Percentiles rank a stretch among this genome's conserved stretches.
Conservation (phyloP, 2,113 vertebrate genomes). For the Spheniscus mendiculus region DNA sequence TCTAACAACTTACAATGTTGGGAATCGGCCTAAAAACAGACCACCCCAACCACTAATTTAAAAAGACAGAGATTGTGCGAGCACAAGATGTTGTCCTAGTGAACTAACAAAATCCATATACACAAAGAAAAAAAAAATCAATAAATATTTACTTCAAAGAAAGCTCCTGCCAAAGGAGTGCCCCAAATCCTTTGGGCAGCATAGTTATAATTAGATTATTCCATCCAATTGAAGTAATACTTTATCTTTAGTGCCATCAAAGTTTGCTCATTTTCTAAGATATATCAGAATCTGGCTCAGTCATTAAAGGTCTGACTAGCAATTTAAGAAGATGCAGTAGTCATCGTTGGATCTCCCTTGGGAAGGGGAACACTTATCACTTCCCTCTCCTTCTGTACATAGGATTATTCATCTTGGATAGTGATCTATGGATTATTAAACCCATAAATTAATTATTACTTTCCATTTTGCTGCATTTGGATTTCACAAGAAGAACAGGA, state of each 20-base stretch:
- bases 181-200: background rate
- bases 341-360: background rate
- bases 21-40: background rate
- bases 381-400: background rate
- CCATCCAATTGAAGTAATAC: background rate
- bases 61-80: background rate
- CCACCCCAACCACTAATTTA: background rate
- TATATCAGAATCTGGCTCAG: background rate
- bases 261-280: background rate
- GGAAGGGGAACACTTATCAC: background rate
- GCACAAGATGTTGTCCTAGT: background rate
- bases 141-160: background rate
- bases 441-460: background rate
- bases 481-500: background rate
- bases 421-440: background rate
- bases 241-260: background rate
- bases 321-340: background rate
- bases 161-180: background rate
- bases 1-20: background rate
- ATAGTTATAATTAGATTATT: background rate
- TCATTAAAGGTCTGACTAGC: background rate
- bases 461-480: background rate
- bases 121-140: background rate
- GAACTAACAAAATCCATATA: background rate
- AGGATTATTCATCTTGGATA: background rate